phyloP scores from a whole-genome alignment of 2,888 invertebrate genomes.

The Eupithecia abbreviata region DNA sequence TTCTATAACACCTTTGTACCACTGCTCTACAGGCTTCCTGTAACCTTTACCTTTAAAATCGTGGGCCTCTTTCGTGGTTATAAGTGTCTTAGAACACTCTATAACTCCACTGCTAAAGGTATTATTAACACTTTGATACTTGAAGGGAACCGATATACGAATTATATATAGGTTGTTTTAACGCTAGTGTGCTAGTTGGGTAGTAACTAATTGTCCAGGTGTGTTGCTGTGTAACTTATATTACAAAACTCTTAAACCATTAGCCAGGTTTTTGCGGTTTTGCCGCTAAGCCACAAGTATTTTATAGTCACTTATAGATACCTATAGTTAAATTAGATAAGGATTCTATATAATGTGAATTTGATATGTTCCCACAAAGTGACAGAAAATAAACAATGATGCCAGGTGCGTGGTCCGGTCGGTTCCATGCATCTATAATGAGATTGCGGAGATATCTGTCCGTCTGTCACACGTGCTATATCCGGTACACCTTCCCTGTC shows the following conservation, averaged over 20 bases:
- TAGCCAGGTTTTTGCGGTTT: neutral
- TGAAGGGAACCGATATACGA: too few species aligned
- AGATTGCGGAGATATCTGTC: slow-evolving; percentile 29
- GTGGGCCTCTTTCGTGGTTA: too few species aligned
- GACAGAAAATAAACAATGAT: neutral
- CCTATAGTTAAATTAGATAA: neutral
- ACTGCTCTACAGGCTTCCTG: too few species aligned
- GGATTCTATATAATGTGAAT: neutral
- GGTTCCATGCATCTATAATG: slow-evolving; percentile 33
- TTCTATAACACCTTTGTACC: too few species aligned
- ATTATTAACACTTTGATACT: too few species aligned
- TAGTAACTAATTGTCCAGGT: slow-evolving; percentile 8
- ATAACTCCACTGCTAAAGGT: too few species aligned
- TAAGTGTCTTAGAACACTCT: too few species aligned
- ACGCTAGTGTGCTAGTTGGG: too few species aligned
- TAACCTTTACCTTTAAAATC: too few species aligned
- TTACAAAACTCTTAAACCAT: slow-evolving; percentile 1
- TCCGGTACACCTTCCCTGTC: slow-evolving; percentile 13
- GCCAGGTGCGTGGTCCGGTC: slow-evolving; percentile 21
- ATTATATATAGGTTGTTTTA: too few species aligned
- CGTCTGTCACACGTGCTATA: slow-evolving; percentile 28
- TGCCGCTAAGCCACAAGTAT: neutral
- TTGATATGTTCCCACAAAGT: neutral
- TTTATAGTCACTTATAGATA: neutral
- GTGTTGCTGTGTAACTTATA: slow-evolving; percentile 12